Evolutionary conservation across 1,140 invertebrate genomes (phyloP).

Genomic region (Chironomus striatipennis): DNA sequence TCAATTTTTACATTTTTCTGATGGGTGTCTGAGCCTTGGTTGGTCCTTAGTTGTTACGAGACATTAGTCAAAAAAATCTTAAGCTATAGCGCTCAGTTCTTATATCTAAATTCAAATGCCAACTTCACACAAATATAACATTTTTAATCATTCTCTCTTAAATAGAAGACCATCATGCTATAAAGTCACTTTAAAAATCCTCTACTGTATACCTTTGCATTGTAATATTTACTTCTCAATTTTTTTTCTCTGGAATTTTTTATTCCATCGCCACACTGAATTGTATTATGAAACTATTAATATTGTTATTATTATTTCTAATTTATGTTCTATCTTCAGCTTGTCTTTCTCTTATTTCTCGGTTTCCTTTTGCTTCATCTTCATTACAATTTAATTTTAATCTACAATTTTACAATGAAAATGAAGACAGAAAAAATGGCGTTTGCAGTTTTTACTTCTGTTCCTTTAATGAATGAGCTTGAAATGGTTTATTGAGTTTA

Average conservation of each 20-base stretch:
- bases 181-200: neutral
- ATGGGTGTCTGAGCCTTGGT: too few relatives aligned
- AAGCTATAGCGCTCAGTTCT: too few relatives aligned
- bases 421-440: neutral
- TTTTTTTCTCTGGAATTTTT: neutral
- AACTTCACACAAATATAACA: neutral
- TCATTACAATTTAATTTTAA: neutral
- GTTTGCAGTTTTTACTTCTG: neutral
- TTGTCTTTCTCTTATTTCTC: neutral
- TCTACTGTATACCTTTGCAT: neutral
- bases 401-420: neutral
- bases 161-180: neutral
- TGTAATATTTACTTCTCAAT: too few relatives aligned
- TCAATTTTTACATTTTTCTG: too few relatives aligned
- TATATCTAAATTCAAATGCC: too few relatives aligned
- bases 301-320: neutral
- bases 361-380: too few relatives aligned
- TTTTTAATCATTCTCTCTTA: neutral
- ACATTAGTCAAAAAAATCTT: too few relatives aligned
- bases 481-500: neutral
- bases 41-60: too few relatives aligned
- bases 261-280: neutral
- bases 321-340: neutral
- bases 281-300: neutral
- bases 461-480: neutral